phyloP scores from a whole-genome alignment of 2,113 vertebrate genomes.

The Onychorhynchus coronatus region DNA sequence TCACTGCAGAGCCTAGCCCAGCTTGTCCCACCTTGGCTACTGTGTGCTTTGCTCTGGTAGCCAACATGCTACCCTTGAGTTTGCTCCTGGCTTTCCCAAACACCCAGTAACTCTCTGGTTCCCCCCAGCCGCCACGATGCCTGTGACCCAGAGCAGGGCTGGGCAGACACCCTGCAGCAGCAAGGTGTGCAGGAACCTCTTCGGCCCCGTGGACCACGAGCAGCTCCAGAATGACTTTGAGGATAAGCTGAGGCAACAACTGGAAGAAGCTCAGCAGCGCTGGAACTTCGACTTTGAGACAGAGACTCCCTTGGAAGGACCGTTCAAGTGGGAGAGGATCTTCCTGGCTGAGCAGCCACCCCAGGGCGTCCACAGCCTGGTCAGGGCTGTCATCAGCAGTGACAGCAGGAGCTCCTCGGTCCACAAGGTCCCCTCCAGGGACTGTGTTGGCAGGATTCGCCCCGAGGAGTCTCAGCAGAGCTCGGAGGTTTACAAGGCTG shows the following conservation, averaged over 20 bases:
- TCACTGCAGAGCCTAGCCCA: background rate
- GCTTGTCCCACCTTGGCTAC: background rate
- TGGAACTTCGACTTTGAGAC: slow-evolving; percentile 90
- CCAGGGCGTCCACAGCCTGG: background rate
- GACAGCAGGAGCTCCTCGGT: slow-evolving; percentile 51
- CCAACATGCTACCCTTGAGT: background rate
- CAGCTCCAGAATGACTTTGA: slow-evolving; percentile 78
- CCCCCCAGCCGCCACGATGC: slow-evolving; percentile 72
- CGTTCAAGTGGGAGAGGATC: slow-evolving; percentile 84
- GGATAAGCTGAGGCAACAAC: slow-evolving; percentile 61
- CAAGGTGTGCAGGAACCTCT: slow-evolving; percentile 80
- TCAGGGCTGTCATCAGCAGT: background rate
- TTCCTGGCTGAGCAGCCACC: slow-evolving; percentile 31
- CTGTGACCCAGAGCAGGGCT: slow-evolving; percentile 32
- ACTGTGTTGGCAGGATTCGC: slow-evolving; percentile 18
- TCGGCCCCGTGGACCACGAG: slow-evolving; percentile 84
- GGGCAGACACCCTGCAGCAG: slow-evolving; percentile 49
- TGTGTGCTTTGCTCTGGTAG: background rate
- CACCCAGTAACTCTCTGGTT: background rate
- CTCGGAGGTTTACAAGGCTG: background rate
- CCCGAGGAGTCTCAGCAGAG: slow-evolving; percentile 16
- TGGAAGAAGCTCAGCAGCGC: slow-evolving; percentile 79
- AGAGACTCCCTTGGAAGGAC: slow-evolving; percentile 81
- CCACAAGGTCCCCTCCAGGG: slow-evolving; percentile 43
- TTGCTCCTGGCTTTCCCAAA: background rate